Evolutionary conservation across 2,113 vertebrate species (phyloP), one percentile per base, ranked within the genome.

Genomic region (Neoarius graeffei): DNA sequence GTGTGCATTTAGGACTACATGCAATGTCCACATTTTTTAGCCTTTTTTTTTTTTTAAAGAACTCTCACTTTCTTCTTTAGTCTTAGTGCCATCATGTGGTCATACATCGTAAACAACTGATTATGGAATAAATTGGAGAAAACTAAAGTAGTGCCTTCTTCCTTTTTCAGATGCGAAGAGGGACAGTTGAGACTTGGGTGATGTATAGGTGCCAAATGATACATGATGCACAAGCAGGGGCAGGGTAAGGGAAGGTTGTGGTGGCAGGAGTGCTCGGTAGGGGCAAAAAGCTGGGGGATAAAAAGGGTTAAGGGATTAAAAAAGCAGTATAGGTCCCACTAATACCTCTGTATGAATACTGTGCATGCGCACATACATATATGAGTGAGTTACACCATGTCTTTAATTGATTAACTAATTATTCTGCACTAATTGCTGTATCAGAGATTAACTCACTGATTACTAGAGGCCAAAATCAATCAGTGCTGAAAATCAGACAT

Each of bases 41-140:
- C 6, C 14, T 60, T 59, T 30, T 59, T 59, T 30, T 59, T 57
- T 57, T 57, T 57, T 10, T 57, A 9, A 66, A 1, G 19, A 15
- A 42, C 35, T 25, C 7, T 1, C 9, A 81, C 59, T 82, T 5
- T 56, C 23, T 54, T 57, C 42, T 66, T 66, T 80, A 74, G 6
- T 35, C 80, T 56, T 62, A 27, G 74, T 25, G 27, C 85, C 73
- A 77, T 54, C 85, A 56, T 79, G 85, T 86, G 85, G 85, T 27
- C 48, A 86, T 9, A 56, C 25, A 66, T 14, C 19, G 15, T 50
- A 48, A 52, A 56, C 15, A 23, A 30, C 48, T 50, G 23, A 52
- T 14, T 66, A 30, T 48, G n/a, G 3, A 25, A 64, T 23, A 25
- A 5, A 10, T 1, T 7, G 7, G 57, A 20, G 20, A 0, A n/a